A percentile compares a stretch with the other conserved stretches of the same genome.
Evolutionary conservation across 2,888 invertebrate genomes (phyloP).

Genomic region (Cactoblastis cactorum): DNA sequence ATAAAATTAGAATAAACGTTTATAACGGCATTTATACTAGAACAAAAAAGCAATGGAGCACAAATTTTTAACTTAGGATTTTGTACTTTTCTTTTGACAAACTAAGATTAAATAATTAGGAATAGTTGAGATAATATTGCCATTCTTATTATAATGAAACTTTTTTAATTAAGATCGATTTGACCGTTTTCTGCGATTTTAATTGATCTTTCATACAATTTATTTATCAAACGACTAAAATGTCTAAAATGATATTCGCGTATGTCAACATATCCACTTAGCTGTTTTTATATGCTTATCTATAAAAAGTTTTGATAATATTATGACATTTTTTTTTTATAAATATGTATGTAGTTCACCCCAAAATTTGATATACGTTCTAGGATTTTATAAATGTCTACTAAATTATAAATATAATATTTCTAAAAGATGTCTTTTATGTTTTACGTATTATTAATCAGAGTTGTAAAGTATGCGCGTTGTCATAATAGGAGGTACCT

Average conservation of each 20-base stretch:
- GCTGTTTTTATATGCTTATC: no score
- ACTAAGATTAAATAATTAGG: conserved; percentile 31
- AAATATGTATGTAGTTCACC: no score
- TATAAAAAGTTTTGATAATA: no score
- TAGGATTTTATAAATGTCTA: no score
- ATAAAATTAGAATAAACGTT: background rate
- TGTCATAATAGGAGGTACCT: no score
- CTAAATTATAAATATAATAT: no score
- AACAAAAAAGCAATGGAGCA: conserved; percentile 15
- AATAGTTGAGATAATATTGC: conserved; percentile 27
- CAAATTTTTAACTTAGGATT: conserved; percentile 25
- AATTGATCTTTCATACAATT: background rate
- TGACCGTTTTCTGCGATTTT: background rate
- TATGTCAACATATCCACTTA: no score
- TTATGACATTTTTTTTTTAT: no score
- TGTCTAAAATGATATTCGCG: background rate
- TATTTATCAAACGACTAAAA: background rate
- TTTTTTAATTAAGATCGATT: conserved; percentile 20
- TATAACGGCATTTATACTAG: background rate
- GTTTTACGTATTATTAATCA: no score
- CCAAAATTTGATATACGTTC: no score
- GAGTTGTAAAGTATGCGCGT: no score
- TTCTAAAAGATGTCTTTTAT: no score
- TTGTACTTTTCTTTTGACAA: conserved; percentile 23
- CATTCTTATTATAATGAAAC: conserved; percentile 28